phyloP scores from a whole-genome alignment of 2,888 invertebrate genomes.

The Drosophila algonquin region DNA sequence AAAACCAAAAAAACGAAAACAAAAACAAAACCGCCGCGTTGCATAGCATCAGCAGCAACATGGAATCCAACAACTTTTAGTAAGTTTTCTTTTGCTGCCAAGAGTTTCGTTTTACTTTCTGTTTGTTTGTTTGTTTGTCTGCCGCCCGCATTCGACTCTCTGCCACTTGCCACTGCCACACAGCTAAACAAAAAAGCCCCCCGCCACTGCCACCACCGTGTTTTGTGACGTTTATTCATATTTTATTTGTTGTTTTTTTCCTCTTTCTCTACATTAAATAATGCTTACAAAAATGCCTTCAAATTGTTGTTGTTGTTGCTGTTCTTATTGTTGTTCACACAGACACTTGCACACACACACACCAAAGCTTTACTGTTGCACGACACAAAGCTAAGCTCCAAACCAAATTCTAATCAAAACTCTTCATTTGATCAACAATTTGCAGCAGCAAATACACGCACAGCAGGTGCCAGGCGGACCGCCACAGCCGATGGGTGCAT shows the following conservation, averaged over 20 bases:
- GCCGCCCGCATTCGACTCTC: constrained; percentile 39
- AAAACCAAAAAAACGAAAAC: background rate
- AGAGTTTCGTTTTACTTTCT: constrained; percentile 34
- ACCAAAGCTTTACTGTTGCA: constrained; percentile 40
- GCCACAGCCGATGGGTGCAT: constrained; percentile 85
- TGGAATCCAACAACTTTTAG: constrained; percentile 95
- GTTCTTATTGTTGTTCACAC: constrained; percentile 60
- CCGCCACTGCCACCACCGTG: constrained; percentile 15
- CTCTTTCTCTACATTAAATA: constrained; percentile 10
- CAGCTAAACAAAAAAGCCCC: constrained; percentile 7
- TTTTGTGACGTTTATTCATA: constrained; percentile 26
- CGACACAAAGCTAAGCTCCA: constrained; percentile 15
- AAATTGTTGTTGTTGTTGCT: constrained; percentile 67
- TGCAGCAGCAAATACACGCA: constrained; percentile 95
- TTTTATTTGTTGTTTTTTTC: constrained; percentile 10
- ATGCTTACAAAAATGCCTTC: constrained; percentile 43
- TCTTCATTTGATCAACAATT: constrained; percentile 36
- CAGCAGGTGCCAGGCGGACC: constrained; percentile 89
- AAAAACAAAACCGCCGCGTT: constrained; percentile 53
- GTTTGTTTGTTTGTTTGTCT: constrained; percentile 59
- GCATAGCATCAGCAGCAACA: constrained; percentile 95
- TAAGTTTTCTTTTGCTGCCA: constrained; percentile 86
- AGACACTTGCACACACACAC: constrained; percentile 47
- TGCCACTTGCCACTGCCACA: constrained; percentile 36
- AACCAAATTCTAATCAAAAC: constrained; percentile 27